Conservation (phyloP, 1,140 invertebrate genomes). For the Tetragonula clypearis region DNA sequence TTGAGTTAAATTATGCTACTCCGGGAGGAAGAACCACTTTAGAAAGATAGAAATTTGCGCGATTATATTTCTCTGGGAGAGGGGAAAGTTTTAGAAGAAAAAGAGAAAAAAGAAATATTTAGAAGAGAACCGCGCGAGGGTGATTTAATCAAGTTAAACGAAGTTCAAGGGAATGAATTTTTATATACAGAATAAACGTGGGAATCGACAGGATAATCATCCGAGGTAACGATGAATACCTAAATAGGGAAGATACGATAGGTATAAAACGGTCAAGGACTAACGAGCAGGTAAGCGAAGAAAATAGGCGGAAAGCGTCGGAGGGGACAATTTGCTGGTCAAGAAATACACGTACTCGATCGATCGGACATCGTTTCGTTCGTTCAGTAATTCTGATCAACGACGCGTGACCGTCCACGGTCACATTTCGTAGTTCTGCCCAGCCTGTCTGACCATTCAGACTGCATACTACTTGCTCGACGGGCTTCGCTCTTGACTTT, state of each 20-base stretch:
- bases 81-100: too few relatives aligned
- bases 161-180: not conserved
- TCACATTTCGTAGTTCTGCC: slow-evolving; percentile 15
- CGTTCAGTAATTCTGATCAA: slow-evolving; percentile 54
- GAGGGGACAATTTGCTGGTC: slow-evolving; percentile 37
- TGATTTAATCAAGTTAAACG: not conserved
- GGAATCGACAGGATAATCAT: slow-evolving; percentile 36
- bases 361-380: slow-evolving; percentile 56
- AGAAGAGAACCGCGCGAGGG: not conserved
- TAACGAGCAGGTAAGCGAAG: slow-evolving; percentile 57
- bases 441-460: slow-evolving; percentile 45
- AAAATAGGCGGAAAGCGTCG: slow-evolving; percentile 55
- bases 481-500: not conserved
- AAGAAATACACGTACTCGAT: slow-evolving; percentile 55
- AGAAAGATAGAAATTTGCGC: too few relatives aligned
- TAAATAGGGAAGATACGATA: slow-evolving; percentile 50
- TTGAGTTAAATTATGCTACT: too few relatives aligned
- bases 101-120: too few relatives aligned
- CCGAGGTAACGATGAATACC: slow-evolving; percentile 37
- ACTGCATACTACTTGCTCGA: slow-evolving; percentile 20
- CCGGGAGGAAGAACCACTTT: too few relatives aligned
- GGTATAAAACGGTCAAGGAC: slow-evolving; percentile 64
- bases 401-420: slow-evolving; percentile 22
- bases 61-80: too few relatives aligned
- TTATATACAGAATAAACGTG: not conserved